Base-by-base conservation (phyloP, 2,797 vertebrate genomes). In the Gambusia yucatana region DNA sequence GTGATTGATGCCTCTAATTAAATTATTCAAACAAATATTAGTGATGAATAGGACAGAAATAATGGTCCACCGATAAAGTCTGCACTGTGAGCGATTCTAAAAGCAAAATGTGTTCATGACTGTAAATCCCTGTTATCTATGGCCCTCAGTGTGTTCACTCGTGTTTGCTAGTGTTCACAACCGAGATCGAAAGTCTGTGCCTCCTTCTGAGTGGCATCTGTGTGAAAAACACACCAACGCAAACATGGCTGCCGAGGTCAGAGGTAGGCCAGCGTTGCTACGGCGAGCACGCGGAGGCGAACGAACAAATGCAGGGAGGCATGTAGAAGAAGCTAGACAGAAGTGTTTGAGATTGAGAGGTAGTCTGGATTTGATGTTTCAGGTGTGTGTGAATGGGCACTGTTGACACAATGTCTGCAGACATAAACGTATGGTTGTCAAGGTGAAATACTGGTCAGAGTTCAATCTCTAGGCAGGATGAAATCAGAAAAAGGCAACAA, bases 341-440 rank as follows among this genome's bases (percentile, higher is more conserved):
- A 65, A 82, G 52, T 77, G 79, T 72, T 82, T 82, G 82, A 84
- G 85, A 91, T 85, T 89, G 87, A 88, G 91, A 69, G 30, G 75
- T 39, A 76, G 92, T 91, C 91, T 92, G 88, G 81, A 75, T 89
- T 86, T 80, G 88, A 89, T 79, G 82, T 93, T 92, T 91, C 92
- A 88, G 87, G 87, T 87, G 69, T 81, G 86, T 94, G 93, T 91
- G 92, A 94, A 93, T 86, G 85, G 83, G 57, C 57, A 82, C 84
- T 91, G 91, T 93, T 88, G 88, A 94, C 90, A 91, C 81, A 88
- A 70, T 16, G 81, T 86, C 86, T 93, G 86, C 84, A 82, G 86
- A 88, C 89, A 87, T 81, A 90, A 90, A 91, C 93, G 91, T 77
- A 85, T 85, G 87, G 81, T 79, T 92, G 93, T 92, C 86, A 92